Percentiles rank a stretch among this genome's conserved stretches.
These are phyloP conservation scores for Vicugna pacos DNA, from an alignment of 2,113 vertebrate species.

Conservation along the genomic window DNA sequence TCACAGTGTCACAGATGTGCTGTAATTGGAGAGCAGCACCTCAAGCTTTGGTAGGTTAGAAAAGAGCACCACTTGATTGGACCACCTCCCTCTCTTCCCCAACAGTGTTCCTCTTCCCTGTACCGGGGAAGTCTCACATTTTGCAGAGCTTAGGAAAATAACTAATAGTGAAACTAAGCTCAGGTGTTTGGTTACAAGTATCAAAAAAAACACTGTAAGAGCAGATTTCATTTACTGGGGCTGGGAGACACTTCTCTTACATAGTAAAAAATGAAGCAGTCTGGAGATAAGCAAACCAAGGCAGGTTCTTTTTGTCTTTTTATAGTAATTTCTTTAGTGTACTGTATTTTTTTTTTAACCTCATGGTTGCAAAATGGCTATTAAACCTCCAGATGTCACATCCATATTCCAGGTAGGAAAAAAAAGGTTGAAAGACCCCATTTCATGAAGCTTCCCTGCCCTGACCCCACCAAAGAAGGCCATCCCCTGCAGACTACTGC, in stretches of 20 bases:
- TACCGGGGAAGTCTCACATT: not conserved
- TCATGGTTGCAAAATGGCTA: not conserved
- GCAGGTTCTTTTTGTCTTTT: not conserved
- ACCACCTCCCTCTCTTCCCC: not conserved
- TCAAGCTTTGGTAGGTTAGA: not conserved
- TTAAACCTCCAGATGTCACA: not conserved
- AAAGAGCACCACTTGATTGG: not conserved
- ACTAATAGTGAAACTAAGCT: not conserved
- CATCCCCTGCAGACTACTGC: not conserved
- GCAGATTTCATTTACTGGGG: not conserved
- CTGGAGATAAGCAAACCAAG: not conserved
- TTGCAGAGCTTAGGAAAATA: not conserved
- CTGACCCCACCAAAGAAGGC: not conserved
- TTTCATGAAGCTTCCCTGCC: not conserved
- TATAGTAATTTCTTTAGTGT: not conserved
- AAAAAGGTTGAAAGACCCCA: not conserved
- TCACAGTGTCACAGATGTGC: not conserved
- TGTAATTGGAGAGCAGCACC: not conserved
- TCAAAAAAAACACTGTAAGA: constrained; percentile 38
- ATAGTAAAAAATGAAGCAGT: not conserved
- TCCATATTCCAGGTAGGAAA: not conserved
- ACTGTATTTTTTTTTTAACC: not conserved
- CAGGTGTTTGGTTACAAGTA: not conserved
- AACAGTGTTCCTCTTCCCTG: not conserved
- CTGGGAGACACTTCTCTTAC: not conserved